Conservation (phyloP, 2,113 vertebrate species). For the Carollia perspicillata region DNA sequence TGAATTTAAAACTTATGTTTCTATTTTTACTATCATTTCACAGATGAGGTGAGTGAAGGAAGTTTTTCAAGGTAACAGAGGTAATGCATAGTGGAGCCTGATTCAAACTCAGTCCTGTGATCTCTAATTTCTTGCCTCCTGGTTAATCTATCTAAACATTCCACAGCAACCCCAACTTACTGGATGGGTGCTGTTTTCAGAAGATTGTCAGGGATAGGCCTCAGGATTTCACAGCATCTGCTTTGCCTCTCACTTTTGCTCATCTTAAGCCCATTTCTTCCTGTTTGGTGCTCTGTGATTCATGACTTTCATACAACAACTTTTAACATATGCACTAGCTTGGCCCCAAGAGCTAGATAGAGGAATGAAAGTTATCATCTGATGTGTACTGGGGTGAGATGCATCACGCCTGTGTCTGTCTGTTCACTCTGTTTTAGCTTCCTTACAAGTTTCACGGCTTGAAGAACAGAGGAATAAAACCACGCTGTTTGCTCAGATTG, state of each 20-base stretch:
- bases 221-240: slow-evolving; percentile 34
- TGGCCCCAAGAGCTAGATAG: neutral
- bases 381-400: neutral
- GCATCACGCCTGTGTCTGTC: neutral
- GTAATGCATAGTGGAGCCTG: neutral
- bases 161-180: neutral
- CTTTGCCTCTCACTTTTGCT: neutral
- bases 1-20: neutral
- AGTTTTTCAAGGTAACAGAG: neutral
- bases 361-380: neutral
- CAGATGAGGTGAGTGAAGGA: neutral
- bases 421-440: neutral
- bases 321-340: neutral
- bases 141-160: neutral
- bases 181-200: neutral
- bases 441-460: neutral
- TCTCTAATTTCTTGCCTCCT: neutral
- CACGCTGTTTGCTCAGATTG: neutral
- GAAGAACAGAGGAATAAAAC: neutral
- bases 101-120: neutral
- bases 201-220: neutral
- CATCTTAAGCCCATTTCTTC: neutral
- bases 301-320: neutral
- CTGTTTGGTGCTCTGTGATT: neutral
- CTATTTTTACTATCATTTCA: neutral